A percentile compares a stretch with the other conserved stretches of the same genome.
These are phyloP conservation scores for Oceanites oceanicus DNA, from an alignment of 2,113 vertebrate genomes.

Conservation along the genomic window DNA sequence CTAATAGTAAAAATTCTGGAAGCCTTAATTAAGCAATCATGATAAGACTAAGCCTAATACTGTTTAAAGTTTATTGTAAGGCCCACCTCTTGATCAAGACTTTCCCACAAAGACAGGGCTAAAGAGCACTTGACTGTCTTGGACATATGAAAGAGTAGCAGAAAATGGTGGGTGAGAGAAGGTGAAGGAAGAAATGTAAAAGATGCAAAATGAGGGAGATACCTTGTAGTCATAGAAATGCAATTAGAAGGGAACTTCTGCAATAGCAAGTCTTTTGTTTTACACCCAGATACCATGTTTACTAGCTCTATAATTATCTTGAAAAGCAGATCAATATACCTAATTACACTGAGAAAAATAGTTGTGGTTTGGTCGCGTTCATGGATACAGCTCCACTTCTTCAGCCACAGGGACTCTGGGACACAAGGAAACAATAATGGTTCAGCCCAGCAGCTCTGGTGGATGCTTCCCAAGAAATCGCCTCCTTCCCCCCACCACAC, in stretches of 20 bases:
- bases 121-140: background rate
- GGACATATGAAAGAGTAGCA: background rate
- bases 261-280: background rate
- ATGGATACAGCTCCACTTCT: background rate
- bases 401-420: background rate
- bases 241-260: background rate
- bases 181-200: background rate
- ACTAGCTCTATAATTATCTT: background rate
- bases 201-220: background rate
- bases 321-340: background rate
- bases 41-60: constrained; percentile 12
- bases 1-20: background rate
- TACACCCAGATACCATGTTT: background rate
- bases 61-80: background rate
- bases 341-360: background rate
- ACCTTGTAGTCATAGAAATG: background rate
- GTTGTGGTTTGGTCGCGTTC: background rate
- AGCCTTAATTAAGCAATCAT: constrained; percentile 36
- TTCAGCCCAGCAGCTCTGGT: background rate
- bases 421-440: accelerated
- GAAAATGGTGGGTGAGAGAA: background rate
- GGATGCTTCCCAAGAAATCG: background rate
- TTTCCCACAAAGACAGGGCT: background rate
- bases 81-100: constrained; percentile 9
- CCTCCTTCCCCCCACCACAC: too few relatives aligned